Conservation (phyloP, 2,797 vertebrate species). For the Microhierax caerulescens region DNA sequence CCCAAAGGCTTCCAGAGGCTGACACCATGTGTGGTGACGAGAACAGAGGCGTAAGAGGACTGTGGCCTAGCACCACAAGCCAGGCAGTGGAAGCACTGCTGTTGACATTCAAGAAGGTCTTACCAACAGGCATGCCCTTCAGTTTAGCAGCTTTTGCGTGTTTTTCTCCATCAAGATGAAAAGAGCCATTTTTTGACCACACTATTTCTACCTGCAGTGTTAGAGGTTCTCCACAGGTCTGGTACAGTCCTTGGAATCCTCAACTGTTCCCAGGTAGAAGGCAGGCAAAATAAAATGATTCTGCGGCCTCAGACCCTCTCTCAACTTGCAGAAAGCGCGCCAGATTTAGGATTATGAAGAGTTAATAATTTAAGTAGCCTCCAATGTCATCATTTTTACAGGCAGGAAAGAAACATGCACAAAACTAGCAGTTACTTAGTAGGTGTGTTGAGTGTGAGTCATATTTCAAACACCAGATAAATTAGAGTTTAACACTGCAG, state of each 20-base stretch:
- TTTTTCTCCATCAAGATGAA: not conserved
- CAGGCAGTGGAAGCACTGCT: not conserved
- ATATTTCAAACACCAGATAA: not conserved
- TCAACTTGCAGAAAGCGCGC: not conserved
- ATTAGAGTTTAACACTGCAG: not conserved
- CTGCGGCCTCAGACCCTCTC: not conserved
- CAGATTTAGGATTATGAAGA: not conserved
- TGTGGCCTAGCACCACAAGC: not conserved
- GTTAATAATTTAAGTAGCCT: not conserved
- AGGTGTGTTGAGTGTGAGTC: not conserved
- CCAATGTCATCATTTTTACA: not conserved
- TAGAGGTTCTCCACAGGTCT: not conserved
- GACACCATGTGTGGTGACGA: fast-evolving
- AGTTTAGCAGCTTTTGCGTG: not conserved
- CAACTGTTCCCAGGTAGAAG: not conserved
- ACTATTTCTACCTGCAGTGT: not conserved
- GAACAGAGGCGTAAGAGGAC: not conserved
- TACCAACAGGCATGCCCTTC: not conserved
- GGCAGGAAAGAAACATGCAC: not conserved
- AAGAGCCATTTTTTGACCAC: not conserved
- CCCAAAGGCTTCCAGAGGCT: not conserved
- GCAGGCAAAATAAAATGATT: not conserved
- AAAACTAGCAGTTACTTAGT: not conserved
- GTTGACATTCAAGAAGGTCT: not conserved
- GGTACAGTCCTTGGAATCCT: not conserved